Conservation (phyloP, 2,113 vertebrate genomes). For the Daphoenositta chrysoptera region DNA sequence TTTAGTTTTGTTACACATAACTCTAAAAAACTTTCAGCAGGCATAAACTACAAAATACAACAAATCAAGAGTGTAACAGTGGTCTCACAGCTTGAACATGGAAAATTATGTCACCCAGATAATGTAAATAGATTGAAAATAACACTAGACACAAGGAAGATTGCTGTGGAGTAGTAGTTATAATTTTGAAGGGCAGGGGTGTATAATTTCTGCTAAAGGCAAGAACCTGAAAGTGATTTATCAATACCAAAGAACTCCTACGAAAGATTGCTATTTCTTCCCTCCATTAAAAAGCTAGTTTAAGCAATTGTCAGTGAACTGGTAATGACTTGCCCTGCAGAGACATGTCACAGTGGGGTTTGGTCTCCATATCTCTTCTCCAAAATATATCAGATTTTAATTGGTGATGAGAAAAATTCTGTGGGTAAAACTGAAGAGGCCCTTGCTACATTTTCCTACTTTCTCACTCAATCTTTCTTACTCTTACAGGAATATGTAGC, state of each 20-base stretch:
- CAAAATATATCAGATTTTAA: not conserved
- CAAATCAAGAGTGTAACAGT: not conserved
- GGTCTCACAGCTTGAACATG: not conserved
- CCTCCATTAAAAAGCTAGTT: not conserved
- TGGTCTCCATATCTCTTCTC: not conserved
- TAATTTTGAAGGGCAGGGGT: not conserved
- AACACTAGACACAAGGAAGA: not conserved
- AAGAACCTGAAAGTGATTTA: not conserved
- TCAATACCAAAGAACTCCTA: not conserved
- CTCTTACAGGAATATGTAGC: not conserved
- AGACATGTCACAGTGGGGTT: not conserved
- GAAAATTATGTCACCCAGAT: conserved; percentile 5
- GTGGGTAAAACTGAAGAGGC: not conserved
- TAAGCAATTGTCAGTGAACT: not conserved
- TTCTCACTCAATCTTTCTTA: not conserved
- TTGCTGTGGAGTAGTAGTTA: not conserved
- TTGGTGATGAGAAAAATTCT: not conserved
- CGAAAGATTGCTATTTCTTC: not conserved
- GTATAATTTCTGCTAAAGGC: not conserved
- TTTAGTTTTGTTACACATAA: not conserved
- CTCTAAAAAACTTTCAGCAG: not conserved
- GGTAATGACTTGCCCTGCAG: not conserved
- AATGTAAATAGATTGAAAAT: conserved; percentile 19
- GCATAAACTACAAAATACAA: not conserved
- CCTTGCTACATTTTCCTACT: not conserved